Percentiles rank a stretch among this genome's conserved stretches.
phyloP scores from a whole-genome alignment of 2,888 invertebrate species.

The Drosophila bunnanda region DNA sequence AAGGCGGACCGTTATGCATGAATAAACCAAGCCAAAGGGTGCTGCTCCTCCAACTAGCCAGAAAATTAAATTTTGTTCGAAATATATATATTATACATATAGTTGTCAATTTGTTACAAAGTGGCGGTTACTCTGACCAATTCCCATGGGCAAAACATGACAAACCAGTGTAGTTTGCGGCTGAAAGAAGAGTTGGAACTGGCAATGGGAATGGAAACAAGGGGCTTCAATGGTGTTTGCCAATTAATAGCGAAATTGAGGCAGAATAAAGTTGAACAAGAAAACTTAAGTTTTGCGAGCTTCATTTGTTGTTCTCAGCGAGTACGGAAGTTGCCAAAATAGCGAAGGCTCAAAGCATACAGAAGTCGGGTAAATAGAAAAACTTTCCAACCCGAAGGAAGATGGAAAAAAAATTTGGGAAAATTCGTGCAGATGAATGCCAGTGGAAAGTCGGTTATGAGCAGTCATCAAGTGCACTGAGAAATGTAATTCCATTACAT shows the following conservation, averaged over 20 bases:
- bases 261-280: constrained; percentile 27
- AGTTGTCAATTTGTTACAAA: constrained; percentile 38
- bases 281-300: constrained; percentile 22
- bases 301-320: constrained; percentile 27
- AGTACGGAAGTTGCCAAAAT: constrained; percentile 32
- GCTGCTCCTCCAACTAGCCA: not conserved
- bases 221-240: constrained; percentile 26
- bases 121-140: constrained; percentile 23
- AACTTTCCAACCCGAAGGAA: constrained; percentile 38
- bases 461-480: constrained; percentile 25
- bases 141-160: constrained; percentile 5
- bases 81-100: constrained; percentile 12
- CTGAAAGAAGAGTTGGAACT: not conserved
- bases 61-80: constrained; percentile 24
- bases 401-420: constrained; percentile 5
- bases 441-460: constrained; percentile 62
- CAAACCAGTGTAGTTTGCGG: not conserved
- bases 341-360: constrained; percentile 28
- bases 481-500: not conserved
- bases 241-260: constrained; percentile 36
- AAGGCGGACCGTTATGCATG: constrained; percentile 24
- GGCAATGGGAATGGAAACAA: not conserved
- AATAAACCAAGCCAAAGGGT: constrained; percentile 22
- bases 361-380: constrained; percentile 46
- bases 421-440: constrained; percentile 43